phyloP scores from a whole-genome alignment of 2,113 vertebrate genomes.

The Tor tambroides region DNA sequence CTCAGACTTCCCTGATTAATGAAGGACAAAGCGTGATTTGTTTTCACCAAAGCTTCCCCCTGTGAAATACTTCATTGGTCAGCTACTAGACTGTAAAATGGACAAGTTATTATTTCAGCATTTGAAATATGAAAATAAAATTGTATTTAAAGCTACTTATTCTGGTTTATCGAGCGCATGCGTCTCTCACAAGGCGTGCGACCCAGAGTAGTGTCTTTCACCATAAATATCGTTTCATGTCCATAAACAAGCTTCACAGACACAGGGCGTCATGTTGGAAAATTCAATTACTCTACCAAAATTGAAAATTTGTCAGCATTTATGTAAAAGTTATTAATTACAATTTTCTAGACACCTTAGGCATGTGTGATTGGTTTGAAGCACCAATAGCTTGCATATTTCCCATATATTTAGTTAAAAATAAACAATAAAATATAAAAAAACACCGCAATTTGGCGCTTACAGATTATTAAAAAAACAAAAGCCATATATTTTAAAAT shows the following conservation, averaged over 20 bases:
- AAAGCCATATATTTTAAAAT: not conserved
- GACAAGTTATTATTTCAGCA: constrained; percentile 28
- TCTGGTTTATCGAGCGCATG: not conserved
- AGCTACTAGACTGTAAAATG: constrained; percentile 25
- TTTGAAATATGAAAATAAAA: constrained; percentile 14
- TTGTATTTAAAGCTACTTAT: not conserved
- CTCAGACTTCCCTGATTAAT: constrained; percentile 60
- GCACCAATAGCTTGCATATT: not conserved
- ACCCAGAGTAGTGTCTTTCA: not conserved
- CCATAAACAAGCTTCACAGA: not conserved
- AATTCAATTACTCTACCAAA: constrained; percentile 21
- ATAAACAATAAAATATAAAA: not conserved
- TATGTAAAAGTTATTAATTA: constrained; percentile 8
- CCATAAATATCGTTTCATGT: not conserved
- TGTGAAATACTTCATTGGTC: constrained; percentile 36
- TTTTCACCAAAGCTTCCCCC: constrained; percentile 48
- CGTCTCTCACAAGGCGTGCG: not conserved
- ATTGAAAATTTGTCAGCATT: constrained; percentile 13
- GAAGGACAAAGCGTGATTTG: constrained; percentile 54
- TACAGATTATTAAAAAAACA: not conserved
- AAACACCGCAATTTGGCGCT: not conserved
- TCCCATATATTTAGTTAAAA: not conserved
- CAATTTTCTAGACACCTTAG: not conserved
- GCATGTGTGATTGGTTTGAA: not conserved
- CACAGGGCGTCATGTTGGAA: not conserved